Base-by-base conservation (phyloP, 2,888 invertebrate genomes). In the Atethmia centrago region DNA sequence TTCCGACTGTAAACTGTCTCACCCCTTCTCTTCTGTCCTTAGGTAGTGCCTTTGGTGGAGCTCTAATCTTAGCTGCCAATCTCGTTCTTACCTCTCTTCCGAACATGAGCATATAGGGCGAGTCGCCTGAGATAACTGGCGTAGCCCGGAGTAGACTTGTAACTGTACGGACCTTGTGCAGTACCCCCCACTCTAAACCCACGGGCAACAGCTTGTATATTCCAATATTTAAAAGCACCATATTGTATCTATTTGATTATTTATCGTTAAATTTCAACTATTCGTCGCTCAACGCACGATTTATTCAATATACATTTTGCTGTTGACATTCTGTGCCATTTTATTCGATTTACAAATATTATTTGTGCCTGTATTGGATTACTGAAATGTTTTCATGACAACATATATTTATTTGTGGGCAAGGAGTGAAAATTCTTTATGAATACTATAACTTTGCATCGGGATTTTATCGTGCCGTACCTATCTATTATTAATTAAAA, bases 291-390 rank as follows among this genome's bases (percentile, higher is more conserved):
- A 73, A 21, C 25, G 21, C 56, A 40, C 55, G 12, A 65, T 77
- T 85, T 79, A 64, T 77, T 75, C 61, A 76, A 79, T 74, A 61
- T 49, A 61, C 59, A 76, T 71, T 76, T 63, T n/a, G 28, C 21
- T 71, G 53, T 73, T 85, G 58, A 76, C 59, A 74, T 51, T 72
- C n/a, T 45, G 64, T 25, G 42, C 64, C 70, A 55, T 72, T 85
- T 74, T 85, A 77, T 79, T 82, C 49, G 28, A 74, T 74, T 77
- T 62, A 51, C 65, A 85, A 85, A 85, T 79, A 85, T 62, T 55
- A 58, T 59, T 62, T 31, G 58, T 55, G 63, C 45, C 61, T 82
- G 85, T 85, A 72, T 69, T 79, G 68, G 12, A 66, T 55, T 8
- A 47, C 28, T 42, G 16, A 40, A 77, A 72, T 66, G 36, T 53